phyloP scores from a whole-genome alignment of 1,140 invertebrate species.

The Sinella curviseta region DNA sequence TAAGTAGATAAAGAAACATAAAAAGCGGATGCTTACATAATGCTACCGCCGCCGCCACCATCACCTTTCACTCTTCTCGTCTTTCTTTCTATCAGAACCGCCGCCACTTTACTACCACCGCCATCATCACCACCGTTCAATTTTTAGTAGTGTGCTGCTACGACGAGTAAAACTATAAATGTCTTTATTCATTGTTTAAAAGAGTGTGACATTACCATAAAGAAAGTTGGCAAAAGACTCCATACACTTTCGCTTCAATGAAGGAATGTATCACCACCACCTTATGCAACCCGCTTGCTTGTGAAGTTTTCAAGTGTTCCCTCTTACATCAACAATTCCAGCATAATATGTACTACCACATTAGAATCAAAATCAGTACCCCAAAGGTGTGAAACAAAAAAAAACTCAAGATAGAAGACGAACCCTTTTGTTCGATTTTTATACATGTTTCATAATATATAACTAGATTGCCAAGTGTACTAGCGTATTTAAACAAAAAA shows the following conservation, averaged over 20 bases:
- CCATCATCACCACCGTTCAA: too few relatives aligned
- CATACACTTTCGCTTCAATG: constrained; percentile 4
- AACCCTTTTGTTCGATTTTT: neutral
- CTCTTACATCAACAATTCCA: too few relatives aligned
- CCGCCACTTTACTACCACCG: too few relatives aligned
- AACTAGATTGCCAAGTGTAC: too few relatives aligned
- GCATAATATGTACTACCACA: neutral
- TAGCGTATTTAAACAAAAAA: too few relatives aligned
- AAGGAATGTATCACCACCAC: neutral
- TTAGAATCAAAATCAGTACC: constrained; percentile 9
- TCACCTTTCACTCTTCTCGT: neutral
- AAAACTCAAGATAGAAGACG: too few relatives aligned
- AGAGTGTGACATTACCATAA: neutral
- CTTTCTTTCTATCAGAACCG: too few relatives aligned
- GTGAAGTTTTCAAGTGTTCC: too few relatives aligned
- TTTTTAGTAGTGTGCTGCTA: too few relatives aligned
- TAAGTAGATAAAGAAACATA: constrained; percentile 24
- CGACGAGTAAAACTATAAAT: too few relatives aligned
- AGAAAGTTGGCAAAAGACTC: neutral
- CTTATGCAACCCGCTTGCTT: too few relatives aligned
- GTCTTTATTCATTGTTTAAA: neutral
- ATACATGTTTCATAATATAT: neutral
- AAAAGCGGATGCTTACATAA: constrained; percentile 8
- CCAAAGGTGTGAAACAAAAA: constrained; percentile 16
- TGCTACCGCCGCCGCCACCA: neutral